A percentile compares a stretch with the other conserved stretches of the same genome.
Evolutionary conservation across 1,140 invertebrate species (phyloP).

Genomic region (Varroa destructor): DNA sequence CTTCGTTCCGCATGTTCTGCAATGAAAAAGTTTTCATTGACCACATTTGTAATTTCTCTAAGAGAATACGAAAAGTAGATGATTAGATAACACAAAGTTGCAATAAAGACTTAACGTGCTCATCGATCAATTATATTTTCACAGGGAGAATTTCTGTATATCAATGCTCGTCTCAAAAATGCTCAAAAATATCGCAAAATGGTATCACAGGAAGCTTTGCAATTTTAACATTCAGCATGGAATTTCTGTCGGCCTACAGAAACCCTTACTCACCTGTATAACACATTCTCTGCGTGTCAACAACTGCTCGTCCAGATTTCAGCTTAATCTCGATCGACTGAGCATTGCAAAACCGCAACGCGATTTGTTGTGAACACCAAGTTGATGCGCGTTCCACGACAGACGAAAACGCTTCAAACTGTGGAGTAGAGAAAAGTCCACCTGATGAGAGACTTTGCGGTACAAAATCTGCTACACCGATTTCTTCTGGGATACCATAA

Average conservation of each 20-base stretch:
- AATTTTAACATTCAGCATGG: too few species aligned
- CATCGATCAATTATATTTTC: too few species aligned
- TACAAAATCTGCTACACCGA: conserved; percentile 35
- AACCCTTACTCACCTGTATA: conserved; percentile 29
- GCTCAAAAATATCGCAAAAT: too few species aligned
- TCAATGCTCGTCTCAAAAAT: too few species aligned
- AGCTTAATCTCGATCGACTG: conserved; percentile 36
- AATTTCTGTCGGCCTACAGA: too few species aligned
- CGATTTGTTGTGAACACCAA: conserved; percentile 34
- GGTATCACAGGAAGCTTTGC: too few species aligned
- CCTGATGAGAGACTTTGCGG: conserved; percentile 32
- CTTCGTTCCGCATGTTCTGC: conserved; percentile 33
- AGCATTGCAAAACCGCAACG: conserved; percentile 34
- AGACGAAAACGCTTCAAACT: conserved; percentile 35
- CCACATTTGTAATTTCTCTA: too few species aligned
- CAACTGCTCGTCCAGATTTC: conserved; percentile 32
- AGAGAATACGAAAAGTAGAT: too few species aligned
- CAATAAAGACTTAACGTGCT: too few species aligned
- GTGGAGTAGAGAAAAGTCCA: conserved; percentile 35
- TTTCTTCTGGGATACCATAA: conserved; percentile 7
- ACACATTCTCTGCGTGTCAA: conserved; percentile 33
- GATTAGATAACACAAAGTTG: too few species aligned
- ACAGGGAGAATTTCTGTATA: too few species aligned
- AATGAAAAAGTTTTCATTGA: background rate
- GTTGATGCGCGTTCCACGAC: conserved; percentile 33